A percentile compares a stretch with the other conserved stretches of the same genome.
phyloP scores from a whole-genome alignment of 2,113 vertebrate species.

The Shinisaurus crocodilurus region DNA sequence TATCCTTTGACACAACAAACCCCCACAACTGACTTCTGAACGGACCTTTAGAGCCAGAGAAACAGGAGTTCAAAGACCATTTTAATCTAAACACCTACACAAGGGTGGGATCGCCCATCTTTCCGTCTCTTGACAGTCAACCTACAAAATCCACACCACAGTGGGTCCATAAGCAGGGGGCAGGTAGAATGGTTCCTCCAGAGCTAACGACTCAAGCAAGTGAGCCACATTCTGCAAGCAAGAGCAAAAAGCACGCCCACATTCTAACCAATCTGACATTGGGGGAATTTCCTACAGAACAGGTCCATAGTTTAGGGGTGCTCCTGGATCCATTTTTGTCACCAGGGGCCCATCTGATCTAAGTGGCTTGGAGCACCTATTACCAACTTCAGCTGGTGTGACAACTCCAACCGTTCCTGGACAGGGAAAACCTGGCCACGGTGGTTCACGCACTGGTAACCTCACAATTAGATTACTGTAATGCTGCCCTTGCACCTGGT shows the following conservation, averaged over 20 bases:
- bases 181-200: background rate
- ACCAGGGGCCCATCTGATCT: too few relatives aligned
- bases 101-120: background rate
- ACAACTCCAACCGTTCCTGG: too few relatives aligned
- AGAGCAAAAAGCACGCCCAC: too few relatives aligned
- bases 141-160: background rate
- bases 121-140: background rate
- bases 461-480: too few relatives aligned
- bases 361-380: too few relatives aligned
- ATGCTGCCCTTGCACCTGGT: too few relatives aligned
- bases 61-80: background rate
- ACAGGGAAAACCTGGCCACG: too few relatives aligned
- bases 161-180: background rate
- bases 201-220: background rate
- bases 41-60: background rate
- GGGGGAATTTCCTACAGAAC: background rate
- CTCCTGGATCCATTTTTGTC: too few relatives aligned
- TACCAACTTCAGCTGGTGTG: too few relatives aligned
- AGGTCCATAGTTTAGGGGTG: too few relatives aligned
- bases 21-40: background rate
- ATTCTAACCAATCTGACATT: background rate
- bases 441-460: too few relatives aligned
- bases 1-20: background rate
- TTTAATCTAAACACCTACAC: background rate
- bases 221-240: background rate